Evolutionary conservation across 2,113 vertebrate genomes (phyloP).

Genomic region (Pollachius pollachius): DNA sequence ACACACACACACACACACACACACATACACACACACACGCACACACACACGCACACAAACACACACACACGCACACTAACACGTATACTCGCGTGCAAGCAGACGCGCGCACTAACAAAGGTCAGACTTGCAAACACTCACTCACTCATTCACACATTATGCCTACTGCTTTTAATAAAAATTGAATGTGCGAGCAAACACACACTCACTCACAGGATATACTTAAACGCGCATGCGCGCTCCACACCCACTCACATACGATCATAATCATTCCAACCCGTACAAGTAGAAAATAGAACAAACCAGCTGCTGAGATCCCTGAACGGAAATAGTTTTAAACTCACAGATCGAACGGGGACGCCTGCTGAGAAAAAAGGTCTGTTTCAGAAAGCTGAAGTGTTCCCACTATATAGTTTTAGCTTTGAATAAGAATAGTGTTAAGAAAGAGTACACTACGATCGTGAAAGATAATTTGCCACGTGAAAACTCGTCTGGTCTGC

Average conservation of each 20-base stretch:
- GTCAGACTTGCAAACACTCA: conserved; percentile 13
- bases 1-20: conserved; percentile 7
- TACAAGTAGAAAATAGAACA: too few species aligned
- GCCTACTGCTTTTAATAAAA: conserved; percentile 26
- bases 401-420: too few species aligned
- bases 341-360: too few species aligned
- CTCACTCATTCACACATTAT: conserved; percentile 25
- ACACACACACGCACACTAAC: conserved; percentile 12
- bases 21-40: conserved; percentile 20
- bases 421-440: too few species aligned
- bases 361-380: too few species aligned
- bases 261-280: too few species aligned
- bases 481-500: too few species aligned
- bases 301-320: too few species aligned
- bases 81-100: conserved; percentile 6
- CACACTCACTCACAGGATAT: neutral
- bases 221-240: neutral
- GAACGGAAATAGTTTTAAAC: too few species aligned
- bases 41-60: conserved; percentile 10
- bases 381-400: too few species aligned
- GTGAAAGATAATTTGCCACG: too few species aligned
- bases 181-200: neutral
- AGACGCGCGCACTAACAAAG: conserved; percentile 23
- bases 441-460: too few species aligned
- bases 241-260: neutral